These are phyloP conservation scores for Willisornis vidua DNA, from an alignment of 2,113 vertebrate species.

Conservation along the genomic window DNA sequence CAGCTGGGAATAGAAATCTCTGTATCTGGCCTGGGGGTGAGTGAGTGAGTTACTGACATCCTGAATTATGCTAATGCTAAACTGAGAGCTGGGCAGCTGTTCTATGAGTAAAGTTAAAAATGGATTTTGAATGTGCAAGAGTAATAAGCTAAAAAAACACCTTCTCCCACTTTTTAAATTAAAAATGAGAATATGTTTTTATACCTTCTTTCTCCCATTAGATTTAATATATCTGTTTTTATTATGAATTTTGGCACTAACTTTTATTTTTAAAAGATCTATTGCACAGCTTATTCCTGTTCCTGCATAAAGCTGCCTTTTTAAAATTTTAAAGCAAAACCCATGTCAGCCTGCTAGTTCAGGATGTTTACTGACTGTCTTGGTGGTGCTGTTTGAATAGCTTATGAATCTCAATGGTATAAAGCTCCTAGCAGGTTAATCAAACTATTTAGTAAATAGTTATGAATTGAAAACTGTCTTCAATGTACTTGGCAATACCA, in stretches of 20 bases:
- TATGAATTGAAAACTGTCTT: neutral
- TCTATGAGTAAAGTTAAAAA: neutral
- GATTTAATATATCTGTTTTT: neutral
- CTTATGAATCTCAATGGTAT: neutral
- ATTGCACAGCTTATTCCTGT: neutral
- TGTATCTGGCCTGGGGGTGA: neutral
- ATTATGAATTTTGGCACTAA: neutral
- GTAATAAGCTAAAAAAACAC: neutral
- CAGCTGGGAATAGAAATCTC: neutral
- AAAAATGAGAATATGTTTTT: neutral
- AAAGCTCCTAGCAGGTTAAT: neutral
- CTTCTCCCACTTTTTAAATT: neutral
- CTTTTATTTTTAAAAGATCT: neutral
- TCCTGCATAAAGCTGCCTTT: neutral
- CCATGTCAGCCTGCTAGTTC: neutral
- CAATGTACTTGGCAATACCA: neutral
- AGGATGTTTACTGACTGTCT: neutral
- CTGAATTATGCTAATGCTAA: neutral
- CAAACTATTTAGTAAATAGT: neutral
- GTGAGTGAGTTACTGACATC: neutral
- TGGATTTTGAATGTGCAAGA: neutral
- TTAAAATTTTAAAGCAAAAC: neutral
- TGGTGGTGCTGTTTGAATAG: neutral
- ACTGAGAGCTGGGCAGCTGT: neutral
- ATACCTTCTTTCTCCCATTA: neutral